These are phyloP conservation scores for Holothuria leucospilota DNA, from an alignment of 53 echinoderm and acorn worm genomes.

Conservation along the genomic window DNA sequence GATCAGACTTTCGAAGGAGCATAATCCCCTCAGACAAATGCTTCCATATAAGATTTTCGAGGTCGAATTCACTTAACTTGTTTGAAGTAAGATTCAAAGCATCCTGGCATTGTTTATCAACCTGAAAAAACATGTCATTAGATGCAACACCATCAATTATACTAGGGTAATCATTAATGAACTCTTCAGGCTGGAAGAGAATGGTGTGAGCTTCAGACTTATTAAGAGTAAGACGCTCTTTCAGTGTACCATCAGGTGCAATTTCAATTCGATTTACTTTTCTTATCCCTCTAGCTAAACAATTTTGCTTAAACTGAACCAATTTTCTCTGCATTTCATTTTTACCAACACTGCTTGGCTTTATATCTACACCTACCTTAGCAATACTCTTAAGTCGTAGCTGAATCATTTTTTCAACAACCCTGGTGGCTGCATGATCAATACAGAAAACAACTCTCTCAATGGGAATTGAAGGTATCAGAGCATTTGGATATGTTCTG, in stretches of 20 bases:
- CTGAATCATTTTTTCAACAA: constrained; percentile 43
- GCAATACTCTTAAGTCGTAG: constrained; percentile 1
- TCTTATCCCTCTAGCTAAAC: not conserved
- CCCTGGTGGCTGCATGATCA: constrained; percentile 40
- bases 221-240: constrained; percentile 33
- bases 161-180: not conserved
- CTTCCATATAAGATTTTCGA: not conserved
- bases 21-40: not conserved
- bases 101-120: not conserved
- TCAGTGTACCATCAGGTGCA: constrained; percentile 24
- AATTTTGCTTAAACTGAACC: not conserved
- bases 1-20: constrained; percentile 17
- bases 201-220: constrained; percentile 42
- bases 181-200: not conserved
- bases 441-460: constrained; percentile 32
- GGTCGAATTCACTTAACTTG: not conserved
- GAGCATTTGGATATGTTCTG: not conserved
- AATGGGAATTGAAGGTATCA: constrained; percentile 23
- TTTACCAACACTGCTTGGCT: not conserved
- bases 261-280: constrained; percentile 28
- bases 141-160: constrained; percentile 14
- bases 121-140: not conserved
- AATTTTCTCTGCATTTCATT: not conserved
- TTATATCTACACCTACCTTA: not conserved
- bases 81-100: not conserved